Conservation (phyloP, 2,888 invertebrate species). For the Lepidochitona cinerea region DNA sequence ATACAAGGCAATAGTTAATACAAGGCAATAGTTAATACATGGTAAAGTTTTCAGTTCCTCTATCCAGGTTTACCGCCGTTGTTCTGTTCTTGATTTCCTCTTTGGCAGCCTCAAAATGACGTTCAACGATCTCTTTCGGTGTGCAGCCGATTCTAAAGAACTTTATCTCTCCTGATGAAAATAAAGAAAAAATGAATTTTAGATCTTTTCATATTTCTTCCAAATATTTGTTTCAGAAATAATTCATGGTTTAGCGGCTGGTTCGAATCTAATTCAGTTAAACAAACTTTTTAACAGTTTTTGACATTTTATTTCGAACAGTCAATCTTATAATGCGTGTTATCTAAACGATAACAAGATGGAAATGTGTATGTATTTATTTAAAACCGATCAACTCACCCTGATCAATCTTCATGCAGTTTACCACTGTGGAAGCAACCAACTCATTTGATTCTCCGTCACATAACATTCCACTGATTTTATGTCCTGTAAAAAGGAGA, state of each 20-base stretch:
- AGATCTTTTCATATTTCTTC: neutral
- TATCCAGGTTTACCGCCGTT: neutral
- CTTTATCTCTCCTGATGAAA: slow-evolving; percentile 40
- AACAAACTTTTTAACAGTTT: too few species aligned
- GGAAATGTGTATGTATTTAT: neutral
- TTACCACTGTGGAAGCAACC: slow-evolving; percentile 49
- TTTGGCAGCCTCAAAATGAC: slow-evolving; percentile 26
- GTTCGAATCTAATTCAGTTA: too few species aligned
- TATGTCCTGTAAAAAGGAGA: slow-evolving; percentile 31
- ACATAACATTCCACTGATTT: slow-evolving; percentile 46
- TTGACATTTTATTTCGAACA: too few species aligned
- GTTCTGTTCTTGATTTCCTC: slow-evolving; percentile 5
- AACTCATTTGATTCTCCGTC: slow-evolving; percentile 47
- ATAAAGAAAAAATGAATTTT: neutral
- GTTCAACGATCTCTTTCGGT: slow-evolving; percentile 35
- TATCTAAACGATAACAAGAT: too few species aligned
- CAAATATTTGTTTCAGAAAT: neutral
- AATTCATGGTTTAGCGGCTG: neutral
- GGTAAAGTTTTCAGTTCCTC: neutral
- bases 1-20: too few species aligned
- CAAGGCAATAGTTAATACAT: neutral
- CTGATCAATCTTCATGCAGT: slow-evolving; percentile 46
- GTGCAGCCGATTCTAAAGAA: slow-evolving; percentile 52
- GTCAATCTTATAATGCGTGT: too few species aligned
- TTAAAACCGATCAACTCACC: slow-evolving; percentile 26